Evolutionary conservation across 2,888 invertebrate species (phyloP), one percentile per base, ranked within the genome.

Genomic region (Glomeris marginata): DNA sequence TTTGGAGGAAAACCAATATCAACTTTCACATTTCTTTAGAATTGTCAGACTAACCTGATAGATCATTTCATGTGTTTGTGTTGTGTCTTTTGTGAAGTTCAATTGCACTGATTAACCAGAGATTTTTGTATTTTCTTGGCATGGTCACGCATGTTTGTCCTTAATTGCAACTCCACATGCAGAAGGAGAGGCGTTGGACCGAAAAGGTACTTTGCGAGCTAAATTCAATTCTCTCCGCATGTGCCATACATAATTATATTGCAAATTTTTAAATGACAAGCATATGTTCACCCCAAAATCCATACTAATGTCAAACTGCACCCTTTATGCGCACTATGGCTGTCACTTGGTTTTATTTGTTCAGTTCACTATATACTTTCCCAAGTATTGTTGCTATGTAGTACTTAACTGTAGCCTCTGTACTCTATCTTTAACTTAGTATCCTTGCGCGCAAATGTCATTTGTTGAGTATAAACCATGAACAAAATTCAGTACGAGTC

Each of bases 111-210:
- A 33, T 49, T 28, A 28, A 28, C 28, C 28, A 28, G 28, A 28
- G 28, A 8, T 28, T 28, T n/a, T 28, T 28, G 28, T 28, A 28
- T 45, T 45, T 45, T 45, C 37, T 21, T 49, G 44, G 49, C 49
- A 49, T 40, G 45, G 41, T 22, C 45, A 37, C 49, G 45, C 49
- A 49, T 49, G 49, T 45, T 45, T 41, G 28, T 10, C 35, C 22
- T 40, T 21, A 21, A 44, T 35, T 40, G 22, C 41, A 28, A 28
- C 38, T 38, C 38, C 38, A 38, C 15, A 38, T 16, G 28, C 51
- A 53, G 53, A 53, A 41, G 43, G 48, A 51, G 53, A 51, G 45
- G 53, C 47, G 15, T 47, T 47, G 38, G 51, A 53, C 35, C 44
- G 53, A 41, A 44, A 51, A 53, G 53, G 53, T 53, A 53, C 28